A percentile compares a stretch with the other conserved stretches of the same genome.
phyloP scores from a whole-genome alignment of 2,797 vertebrate species.

The Sebastes reedi region DNA sequence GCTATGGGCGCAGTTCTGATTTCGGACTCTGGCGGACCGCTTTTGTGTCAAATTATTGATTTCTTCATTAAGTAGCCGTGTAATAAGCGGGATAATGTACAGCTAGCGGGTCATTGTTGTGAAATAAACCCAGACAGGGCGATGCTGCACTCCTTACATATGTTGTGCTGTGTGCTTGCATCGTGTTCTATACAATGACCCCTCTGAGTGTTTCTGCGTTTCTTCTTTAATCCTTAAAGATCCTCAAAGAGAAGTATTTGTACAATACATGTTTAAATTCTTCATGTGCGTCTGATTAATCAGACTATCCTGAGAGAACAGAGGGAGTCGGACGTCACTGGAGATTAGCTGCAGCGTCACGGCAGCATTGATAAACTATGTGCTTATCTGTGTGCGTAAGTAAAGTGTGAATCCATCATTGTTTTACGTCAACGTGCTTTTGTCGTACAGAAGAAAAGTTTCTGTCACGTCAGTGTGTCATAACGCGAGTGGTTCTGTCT shows the following conservation, averaged over 20 bases:
- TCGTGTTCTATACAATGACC: too few species aligned
- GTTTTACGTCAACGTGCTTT: neutral
- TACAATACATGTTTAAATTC: too few species aligned
- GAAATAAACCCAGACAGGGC: too few species aligned
- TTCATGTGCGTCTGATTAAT: neutral
- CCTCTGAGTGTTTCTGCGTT: neutral
- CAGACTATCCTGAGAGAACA: neutral
- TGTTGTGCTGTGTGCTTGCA: too few species aligned
- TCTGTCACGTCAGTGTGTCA: too few species aligned
- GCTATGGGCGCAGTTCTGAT: too few species aligned
- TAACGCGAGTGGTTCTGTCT: neutral
- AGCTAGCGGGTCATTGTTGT: too few species aligned
- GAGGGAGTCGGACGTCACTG: neutral
- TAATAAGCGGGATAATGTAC: too few species aligned
- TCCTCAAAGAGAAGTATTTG: neutral
- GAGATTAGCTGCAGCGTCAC: accelerated
- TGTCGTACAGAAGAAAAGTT: neutral
- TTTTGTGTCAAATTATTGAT: too few species aligned
- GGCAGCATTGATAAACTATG: neutral
- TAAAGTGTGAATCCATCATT: neutral
- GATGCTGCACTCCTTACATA: too few species aligned
- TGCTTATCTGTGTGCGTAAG: neutral
- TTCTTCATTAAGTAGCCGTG: too few species aligned
- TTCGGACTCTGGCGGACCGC: too few species aligned
- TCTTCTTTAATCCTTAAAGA: neutral